A percentile compares a stretch with the other conserved stretches of the same genome.
Evolutionary conservation across 2,888 invertebrate genomes (phyloP).

Genomic region (Caenorhabditis uteleia): DNA sequence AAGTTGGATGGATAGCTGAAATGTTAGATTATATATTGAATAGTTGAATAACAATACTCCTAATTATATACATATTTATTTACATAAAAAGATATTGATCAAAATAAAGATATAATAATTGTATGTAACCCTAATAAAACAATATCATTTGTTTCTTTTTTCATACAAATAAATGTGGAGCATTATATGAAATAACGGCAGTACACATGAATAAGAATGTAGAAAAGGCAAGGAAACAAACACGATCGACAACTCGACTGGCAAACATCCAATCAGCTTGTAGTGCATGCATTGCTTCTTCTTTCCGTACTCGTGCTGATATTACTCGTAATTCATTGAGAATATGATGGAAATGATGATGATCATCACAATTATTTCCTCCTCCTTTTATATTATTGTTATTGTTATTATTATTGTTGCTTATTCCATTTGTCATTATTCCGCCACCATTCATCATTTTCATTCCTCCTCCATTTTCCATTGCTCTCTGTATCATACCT

Average conservation of each 20-base stretch:
- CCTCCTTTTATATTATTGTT: slow-evolving; percentile 11
- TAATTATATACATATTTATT: too few species aligned
- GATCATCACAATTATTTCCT: neutral
- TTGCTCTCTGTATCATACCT: neutral
- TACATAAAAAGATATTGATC: too few species aligned
- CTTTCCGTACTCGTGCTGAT: slow-evolving; percentile 64
- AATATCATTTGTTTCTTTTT: too few species aligned
- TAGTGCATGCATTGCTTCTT: slow-evolving; percentile 63
- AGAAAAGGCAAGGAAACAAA: slow-evolving; percentile 66
- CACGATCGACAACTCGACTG: slow-evolving; percentile 64
- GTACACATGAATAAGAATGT: slow-evolving; percentile 63
- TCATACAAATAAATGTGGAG: slow-evolving; percentile 64
- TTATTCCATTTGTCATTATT: neutral
- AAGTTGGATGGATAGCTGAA: too few species aligned
- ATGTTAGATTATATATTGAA: too few species aligned
- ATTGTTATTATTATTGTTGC: neutral
- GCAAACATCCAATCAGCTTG: slow-evolving; percentile 68
- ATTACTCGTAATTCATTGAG: slow-evolving; percentile 53
- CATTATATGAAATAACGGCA: slow-evolving; percentile 58
- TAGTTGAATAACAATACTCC: too few species aligned
- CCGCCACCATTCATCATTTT: neutral
- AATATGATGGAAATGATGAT: slow-evolving; percentile 47
- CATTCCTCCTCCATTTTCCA: slow-evolving; percentile 3
- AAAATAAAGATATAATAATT: too few species aligned
- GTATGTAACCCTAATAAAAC: too few species aligned